Conservation (phyloP, 2,888 invertebrate genomes). For the Perizoma flavofasciatum region DNA sequence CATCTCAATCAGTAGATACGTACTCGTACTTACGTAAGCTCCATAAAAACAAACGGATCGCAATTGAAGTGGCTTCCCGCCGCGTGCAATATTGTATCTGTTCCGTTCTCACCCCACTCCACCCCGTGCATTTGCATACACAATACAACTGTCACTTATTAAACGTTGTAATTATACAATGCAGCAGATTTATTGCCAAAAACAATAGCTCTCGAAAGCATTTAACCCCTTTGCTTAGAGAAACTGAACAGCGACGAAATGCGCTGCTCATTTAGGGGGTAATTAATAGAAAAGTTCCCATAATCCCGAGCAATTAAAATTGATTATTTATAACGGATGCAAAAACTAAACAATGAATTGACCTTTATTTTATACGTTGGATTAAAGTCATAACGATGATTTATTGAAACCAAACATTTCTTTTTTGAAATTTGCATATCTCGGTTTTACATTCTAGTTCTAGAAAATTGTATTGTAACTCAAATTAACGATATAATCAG, state of each 20-base stretch:
- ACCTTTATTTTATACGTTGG: constrained; percentile 49
- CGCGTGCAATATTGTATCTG: constrained; percentile 66
- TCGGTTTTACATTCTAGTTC: too few species aligned
- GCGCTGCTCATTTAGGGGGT: constrained; percentile 75
- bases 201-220: constrained; percentile 68
- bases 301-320: constrained; percentile 74
- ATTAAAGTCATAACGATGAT: constrained; percentile 17
- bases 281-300: constrained; percentile 79
- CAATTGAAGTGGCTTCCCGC: constrained; percentile 64
- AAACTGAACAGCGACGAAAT: constrained; percentile 55
- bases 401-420: constrained; percentile 7
- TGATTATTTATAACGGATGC: constrained; percentile 44
- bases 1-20: constrained; percentile 1
- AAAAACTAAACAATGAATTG: constrained; percentile 59
- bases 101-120: constrained; percentile 75
- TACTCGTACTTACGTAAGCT: not conserved
- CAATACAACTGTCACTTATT: constrained; percentile 80
- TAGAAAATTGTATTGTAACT: too few species aligned
- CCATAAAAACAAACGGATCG: constrained; percentile 33
- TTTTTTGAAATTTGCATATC: not conserved
- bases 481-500: too few species aligned
- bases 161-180: constrained; percentile 78
- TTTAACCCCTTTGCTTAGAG: constrained; percentile 71
- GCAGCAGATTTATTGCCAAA: constrained; percentile 79
- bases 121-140: constrained; percentile 75